Evolutionary conservation across 1,140 invertebrate genomes (phyloP).

Genomic region (Leguminivora glycinivorella): DNA sequence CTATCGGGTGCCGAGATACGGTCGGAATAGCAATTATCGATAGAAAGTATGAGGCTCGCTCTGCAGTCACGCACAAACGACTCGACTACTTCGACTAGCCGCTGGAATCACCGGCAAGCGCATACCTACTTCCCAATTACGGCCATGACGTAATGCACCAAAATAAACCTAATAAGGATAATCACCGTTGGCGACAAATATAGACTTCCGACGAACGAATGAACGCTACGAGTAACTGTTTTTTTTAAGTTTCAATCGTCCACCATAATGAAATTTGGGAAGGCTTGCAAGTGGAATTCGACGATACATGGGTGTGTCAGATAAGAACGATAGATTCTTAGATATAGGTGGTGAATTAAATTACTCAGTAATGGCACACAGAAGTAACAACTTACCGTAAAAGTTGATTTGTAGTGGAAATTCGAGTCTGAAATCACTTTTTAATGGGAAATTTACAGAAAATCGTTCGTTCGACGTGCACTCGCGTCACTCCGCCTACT

Average conservation of each 20-base stretch:
- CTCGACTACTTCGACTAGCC: background rate
- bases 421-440: conserved; percentile 18
- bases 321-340: conserved; percentile 45
- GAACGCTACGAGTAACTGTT: conserved; percentile 5
- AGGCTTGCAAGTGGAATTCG: conserved; percentile 42
- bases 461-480: conserved; percentile 64
- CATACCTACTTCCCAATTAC: conserved; percentile 50
- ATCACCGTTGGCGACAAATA: conserved; percentile 46
- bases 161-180: conserved; percentile 76
- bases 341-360: conserved; percentile 37
- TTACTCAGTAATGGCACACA: background rate
- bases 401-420: background rate
- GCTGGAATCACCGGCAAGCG: conserved; percentile 6
- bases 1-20: conserved; percentile 17
- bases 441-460: conserved; percentile 41
- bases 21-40: conserved; percentile 22
- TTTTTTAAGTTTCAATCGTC: conserved; percentile 8
- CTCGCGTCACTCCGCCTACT: conserved; percentile 56
- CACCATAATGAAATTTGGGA: conserved; percentile 31
- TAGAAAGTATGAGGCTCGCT: conserved; percentile 20
- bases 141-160: conserved; percentile 75
- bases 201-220: conserved; percentile 46
- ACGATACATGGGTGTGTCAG: conserved; percentile 68
- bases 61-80: background rate
- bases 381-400: background rate